phyloP scores from a whole-genome alignment of 2,888 invertebrate species.

The Drosophila eohydei region DNA sequence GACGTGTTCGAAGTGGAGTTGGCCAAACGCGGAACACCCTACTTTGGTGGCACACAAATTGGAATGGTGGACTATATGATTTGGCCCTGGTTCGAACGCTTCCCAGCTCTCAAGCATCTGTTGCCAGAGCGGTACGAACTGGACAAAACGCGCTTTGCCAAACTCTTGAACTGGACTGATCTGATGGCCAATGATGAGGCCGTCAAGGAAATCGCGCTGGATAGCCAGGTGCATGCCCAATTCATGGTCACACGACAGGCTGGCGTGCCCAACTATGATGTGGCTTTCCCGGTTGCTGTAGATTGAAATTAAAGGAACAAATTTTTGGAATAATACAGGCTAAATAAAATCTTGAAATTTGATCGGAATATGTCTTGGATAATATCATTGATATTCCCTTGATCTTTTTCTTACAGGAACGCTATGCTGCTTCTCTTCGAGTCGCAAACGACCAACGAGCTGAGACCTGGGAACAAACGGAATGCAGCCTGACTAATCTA shows the following conservation, averaged over 20 bases:
- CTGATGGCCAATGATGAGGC: slow-evolving; percentile 90
- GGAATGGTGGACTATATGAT: slow-evolving; percentile 93
- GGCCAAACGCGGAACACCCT: slow-evolving; percentile 87
- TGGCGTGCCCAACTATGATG: slow-evolving; percentile 87
- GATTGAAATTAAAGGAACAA: not conserved
- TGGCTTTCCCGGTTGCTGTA: slow-evolving; percentile 47
- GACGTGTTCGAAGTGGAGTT: slow-evolving; percentile 89
- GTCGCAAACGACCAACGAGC: too few species aligned
- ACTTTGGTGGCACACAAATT: slow-evolving; percentile 89
- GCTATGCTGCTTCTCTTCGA: not conserved
- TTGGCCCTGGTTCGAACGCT: slow-evolving; percentile 93
- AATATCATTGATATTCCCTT: not conserved
- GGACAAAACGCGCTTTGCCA: slow-evolving; percentile 47
- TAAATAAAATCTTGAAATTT: slow-evolving; percentile 41
- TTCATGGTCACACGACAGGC: slow-evolving; percentile 89
- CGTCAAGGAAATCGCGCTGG: slow-evolving; percentile 88
- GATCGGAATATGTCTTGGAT: not conserved
- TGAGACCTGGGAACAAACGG: too few species aligned
- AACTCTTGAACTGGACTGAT: slow-evolving; percentile 83
- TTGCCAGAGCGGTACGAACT: slow-evolving; percentile 86
- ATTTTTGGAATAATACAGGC: slow-evolving; percentile 5
- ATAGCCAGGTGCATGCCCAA: slow-evolving; percentile 90
- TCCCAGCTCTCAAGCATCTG: slow-evolving; percentile 87
- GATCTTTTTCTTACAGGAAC: not conserved
- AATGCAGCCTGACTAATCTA: too few species aligned